Base-by-base conservation (phyloP, 2,113 vertebrate genomes). In the Spilogale gracilis region DNA sequence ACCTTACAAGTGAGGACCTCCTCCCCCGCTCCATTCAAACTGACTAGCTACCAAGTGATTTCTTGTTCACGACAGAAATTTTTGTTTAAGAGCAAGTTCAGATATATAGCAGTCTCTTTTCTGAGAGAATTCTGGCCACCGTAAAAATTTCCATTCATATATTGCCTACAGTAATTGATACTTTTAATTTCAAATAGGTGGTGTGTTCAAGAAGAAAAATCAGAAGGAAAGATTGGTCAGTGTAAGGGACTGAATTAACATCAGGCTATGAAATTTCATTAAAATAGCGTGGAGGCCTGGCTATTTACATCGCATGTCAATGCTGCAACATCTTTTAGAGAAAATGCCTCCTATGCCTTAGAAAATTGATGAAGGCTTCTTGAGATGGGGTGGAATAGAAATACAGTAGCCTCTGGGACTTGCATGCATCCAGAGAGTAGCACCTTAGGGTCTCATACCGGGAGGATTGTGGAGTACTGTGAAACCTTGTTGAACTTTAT, bases 401-500 rank as follows among this genome's bases (percentile, higher is more conserved):
- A 67, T 65, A 76, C 54, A 48, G 14, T 69, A 58, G 83, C 74
- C 61, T 23, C 54, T 0, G 16, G 89, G 79, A 74, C 25, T n/a
- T 84, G 2, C 43, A 18, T 76, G 82, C 91, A 38, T 93, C 97
- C 90, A 0, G 0, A 78, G 58, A 80, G 73, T 79, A 10, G 30
- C 61, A 91, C 43, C 7, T 89, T 60, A 76, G 67, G n/a, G 61
- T 95, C 98, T 38, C 11, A 0, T 4, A 1, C 45, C 91, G 82
- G 83, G 95, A 84, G 91, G 43, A 38, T 96, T 84, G 1, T 85
- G 30, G 96, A 94, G 97, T 94, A 98, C 98, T 98, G 98, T 98
- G 97, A 98, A 98, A 96, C 69, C 67, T 96, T 96, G 11, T 76
- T 95, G 92, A 88, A 65, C 79, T 87, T 95, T 76, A 20, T 73